Conservation (phyloP, 2,797 vertebrate species). For the Microctenopoma steveboyesi region DNA sequence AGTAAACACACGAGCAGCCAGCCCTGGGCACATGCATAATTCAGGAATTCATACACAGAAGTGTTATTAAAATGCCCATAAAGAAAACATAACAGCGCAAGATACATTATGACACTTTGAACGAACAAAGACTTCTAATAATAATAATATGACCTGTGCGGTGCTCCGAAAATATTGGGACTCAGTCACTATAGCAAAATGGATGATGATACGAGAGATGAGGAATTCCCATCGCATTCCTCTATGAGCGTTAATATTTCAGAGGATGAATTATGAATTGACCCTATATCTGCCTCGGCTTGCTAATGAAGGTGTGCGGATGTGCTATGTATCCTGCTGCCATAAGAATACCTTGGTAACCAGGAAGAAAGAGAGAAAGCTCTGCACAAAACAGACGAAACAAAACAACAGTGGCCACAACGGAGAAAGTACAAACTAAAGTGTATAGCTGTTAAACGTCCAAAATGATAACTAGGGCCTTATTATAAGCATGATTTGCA, state of each 20-base stretch:
- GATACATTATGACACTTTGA: conserved; percentile 48
- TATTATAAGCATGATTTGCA: conserved; percentile 32
- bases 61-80: conserved; percentile 27
- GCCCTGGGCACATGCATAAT: conserved; percentile 39
- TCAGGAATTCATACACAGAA: conserved; percentile 39
- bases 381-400: background rate
- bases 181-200: conserved; percentile 57
- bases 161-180: conserved; percentile 44
- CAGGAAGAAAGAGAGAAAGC: conserved; percentile 4
- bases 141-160: conserved; percentile 21
- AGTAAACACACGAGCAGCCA: conserved; percentile 8
- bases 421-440: background rate
- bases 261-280: conserved; percentile 74
- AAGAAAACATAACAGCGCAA: conserved; percentile 47
- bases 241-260: conserved; percentile 68
- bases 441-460: background rate
- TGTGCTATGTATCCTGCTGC: conserved; percentile 38
- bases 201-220: conserved; percentile 50
- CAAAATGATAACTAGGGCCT: conserved; percentile 1
- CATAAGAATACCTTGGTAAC: conserved; percentile 20
- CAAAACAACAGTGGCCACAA: background rate
- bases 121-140: conserved; percentile 38
- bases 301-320: conserved; percentile 31
- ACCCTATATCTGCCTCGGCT: conserved; percentile 53
- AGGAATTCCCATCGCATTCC: conserved; percentile 55